Percentiles rank a stretch among this genome's conserved stretches.
phyloP scores from a whole-genome alignment of 2,113 vertebrate genomes.

The Falcunculus frontatus region DNA sequence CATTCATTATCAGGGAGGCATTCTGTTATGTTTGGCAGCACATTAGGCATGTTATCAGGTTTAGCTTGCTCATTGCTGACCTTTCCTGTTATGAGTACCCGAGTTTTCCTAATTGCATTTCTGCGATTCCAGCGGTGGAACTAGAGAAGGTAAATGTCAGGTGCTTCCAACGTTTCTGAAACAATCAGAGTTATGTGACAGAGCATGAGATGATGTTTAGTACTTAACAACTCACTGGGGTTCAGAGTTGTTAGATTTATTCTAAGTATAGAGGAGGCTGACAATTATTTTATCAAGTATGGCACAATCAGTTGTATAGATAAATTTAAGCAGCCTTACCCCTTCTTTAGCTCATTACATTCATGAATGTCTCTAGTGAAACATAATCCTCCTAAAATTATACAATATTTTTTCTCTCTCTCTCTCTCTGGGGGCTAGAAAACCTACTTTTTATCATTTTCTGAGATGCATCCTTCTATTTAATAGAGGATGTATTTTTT shows the following conservation, averaged over 20 bases:
- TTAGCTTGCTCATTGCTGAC: slow-evolving; percentile 49
- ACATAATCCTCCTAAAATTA: background rate
- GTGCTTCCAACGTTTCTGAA: background rate
- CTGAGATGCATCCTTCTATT: background rate
- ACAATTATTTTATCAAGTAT: slow-evolving; percentile 32
- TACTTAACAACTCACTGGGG: background rate
- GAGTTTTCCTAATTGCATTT: slow-evolving; percentile 38
- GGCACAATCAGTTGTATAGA: background rate
- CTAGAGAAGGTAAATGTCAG: slow-evolving; percentile 41
- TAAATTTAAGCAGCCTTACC: slow-evolving; percentile 2
- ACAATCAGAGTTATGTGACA: background rate
- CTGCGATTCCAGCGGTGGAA: slow-evolving; percentile 31
- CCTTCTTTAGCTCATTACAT: slow-evolving; percentile 1
- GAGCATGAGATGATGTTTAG: background rate
- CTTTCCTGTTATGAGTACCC: slow-evolving; percentile 31
- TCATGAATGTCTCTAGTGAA: background rate
- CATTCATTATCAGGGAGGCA: slow-evolving; percentile 29
- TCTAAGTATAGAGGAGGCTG: background rate
- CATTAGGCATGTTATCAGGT: slow-evolving; percentile 40
- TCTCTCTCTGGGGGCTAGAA: background rate
- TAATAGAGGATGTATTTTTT: background rate
- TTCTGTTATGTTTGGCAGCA: slow-evolving; percentile 38
- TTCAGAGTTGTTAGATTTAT: background rate
- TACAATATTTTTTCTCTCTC: background rate
- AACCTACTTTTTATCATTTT: slow-evolving; percentile 1